Percentiles rank a stretch among this genome's conserved stretches.
Conservation (phyloP, 53 echinoderm and acorn worm genomes). For the Crossaster papposus region DNA sequence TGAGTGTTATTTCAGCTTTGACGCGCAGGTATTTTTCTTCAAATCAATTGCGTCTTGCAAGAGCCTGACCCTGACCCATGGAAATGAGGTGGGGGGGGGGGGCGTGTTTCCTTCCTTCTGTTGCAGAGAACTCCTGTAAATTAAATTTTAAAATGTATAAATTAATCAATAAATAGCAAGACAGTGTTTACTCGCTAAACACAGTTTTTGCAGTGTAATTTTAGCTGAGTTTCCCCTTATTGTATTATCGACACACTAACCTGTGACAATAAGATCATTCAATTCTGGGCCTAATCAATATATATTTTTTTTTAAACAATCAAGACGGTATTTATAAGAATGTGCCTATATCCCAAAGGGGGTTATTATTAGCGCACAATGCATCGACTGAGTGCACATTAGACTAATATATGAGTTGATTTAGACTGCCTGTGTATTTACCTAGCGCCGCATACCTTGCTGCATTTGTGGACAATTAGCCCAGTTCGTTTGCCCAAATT, state of each 20-base stretch:
- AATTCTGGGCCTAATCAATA: too few species aligned
- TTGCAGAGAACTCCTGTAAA: background rate
- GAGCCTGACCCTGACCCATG: background rate
- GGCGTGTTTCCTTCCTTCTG: background rate
- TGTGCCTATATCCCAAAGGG: background rate
- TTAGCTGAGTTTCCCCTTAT: too few species aligned
- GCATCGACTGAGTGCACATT: background rate
- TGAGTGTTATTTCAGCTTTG: conserved; percentile 34
- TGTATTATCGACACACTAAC: too few species aligned
- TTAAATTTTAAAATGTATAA: too few species aligned
- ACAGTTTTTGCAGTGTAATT: too few species aligned
- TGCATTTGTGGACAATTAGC: conserved; percentile 26
- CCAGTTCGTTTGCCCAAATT: conserved; percentile 36
- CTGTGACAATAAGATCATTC: too few species aligned
- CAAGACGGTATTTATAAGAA: too few species aligned
- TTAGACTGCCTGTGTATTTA: background rate
- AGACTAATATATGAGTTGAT: conserved; percentile 15
- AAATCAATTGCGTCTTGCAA: background rate
- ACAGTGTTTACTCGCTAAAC: too few species aligned
- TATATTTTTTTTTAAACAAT: too few species aligned
- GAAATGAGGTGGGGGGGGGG: too few species aligned
- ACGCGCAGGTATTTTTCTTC: background rate
- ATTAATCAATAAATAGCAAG: too few species aligned
- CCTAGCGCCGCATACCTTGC: conserved; percentile 18
- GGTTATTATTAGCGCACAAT: background rate